Percentiles rank a stretch among this genome's conserved stretches.
These are phyloP conservation scores for Octopus bimaculoides DNA, from an alignment of 1,140 invertebrate genomes.

Conservation along the genomic window DNA sequence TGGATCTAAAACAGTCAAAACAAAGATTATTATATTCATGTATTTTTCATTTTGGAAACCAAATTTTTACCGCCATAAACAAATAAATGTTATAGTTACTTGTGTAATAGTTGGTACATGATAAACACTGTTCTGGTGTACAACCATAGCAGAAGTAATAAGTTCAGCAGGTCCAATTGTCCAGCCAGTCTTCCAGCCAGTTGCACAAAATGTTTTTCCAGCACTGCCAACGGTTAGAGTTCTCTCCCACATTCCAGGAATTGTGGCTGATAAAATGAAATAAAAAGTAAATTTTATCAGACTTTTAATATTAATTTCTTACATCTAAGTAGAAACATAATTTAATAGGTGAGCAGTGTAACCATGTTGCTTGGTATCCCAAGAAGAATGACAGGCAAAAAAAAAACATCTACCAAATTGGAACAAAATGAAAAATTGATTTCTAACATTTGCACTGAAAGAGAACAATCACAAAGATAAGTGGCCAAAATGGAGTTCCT, in stretches of 20 bases:
- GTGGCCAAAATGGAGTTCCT: too few relatives aligned
- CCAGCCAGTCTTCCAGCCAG: slow-evolving; percentile 88
- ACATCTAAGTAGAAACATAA: neutral
- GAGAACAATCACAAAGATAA: too few relatives aligned
- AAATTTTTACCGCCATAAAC: too few relatives aligned
- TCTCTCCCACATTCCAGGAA: slow-evolving; percentile 96
- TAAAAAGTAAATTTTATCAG: neutral
- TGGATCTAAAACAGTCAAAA: too few relatives aligned
- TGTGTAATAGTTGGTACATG: slow-evolving; percentile 80
- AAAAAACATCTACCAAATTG: too few relatives aligned
- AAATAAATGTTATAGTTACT: slow-evolving; percentile 34
- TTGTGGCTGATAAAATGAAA: slow-evolving; percentile 63
- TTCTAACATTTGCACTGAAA: too few relatives aligned
- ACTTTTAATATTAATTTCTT: neutral
- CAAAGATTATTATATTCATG: too few relatives aligned
- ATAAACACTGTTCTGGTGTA: slow-evolving; percentile 94
- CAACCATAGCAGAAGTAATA: slow-evolving; percentile 68
- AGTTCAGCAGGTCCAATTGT: slow-evolving; percentile 66
- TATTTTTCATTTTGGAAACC: too few relatives aligned
- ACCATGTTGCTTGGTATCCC: too few relatives aligned
- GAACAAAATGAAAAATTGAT: too few relatives aligned
- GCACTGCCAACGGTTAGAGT: slow-evolving; percentile 97
- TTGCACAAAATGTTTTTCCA: slow-evolving; percentile 96
- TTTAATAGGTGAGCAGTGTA: neutral
- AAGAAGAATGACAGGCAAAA: too few relatives aligned